A percentile compares a stretch with the other conserved stretches of the same genome.
Conservation (phyloP, 2,113 vertebrate genomes). For the Propithecus coquereli region DNA sequence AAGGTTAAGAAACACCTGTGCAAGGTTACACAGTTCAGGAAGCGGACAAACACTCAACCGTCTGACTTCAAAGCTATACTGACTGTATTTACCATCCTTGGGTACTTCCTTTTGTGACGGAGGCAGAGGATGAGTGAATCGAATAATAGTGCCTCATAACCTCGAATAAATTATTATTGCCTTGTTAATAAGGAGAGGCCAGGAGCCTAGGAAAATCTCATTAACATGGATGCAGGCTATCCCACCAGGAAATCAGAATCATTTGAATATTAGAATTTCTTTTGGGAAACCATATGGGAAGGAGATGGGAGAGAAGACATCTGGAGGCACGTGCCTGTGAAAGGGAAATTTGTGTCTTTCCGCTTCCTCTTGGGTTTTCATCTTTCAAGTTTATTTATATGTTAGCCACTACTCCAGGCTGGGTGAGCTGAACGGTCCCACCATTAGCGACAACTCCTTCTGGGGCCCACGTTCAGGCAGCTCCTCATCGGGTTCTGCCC, state of each 20-base stretch:
- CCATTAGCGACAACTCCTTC: not conserved
- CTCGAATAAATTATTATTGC: not conserved
- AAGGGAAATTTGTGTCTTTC: not conserved
- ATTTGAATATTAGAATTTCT: conserved; percentile 12
- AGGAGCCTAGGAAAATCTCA: not conserved
- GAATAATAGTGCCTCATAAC: not conserved
- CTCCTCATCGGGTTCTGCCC: not conserved
- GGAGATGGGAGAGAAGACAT: not conserved
- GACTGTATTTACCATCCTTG: not conserved
- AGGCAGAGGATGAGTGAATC: not conserved
- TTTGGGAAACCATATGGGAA: not conserved
- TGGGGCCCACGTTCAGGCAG: not conserved
- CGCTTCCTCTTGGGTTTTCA: not conserved
- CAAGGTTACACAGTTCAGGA: not conserved
- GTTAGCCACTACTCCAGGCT: not conserved
- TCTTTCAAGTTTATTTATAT: not conserved
- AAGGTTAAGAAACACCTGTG: not conserved
- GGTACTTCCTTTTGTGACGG: not conserved
- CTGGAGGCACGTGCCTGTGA: not conserved
- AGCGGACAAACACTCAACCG: not conserved
- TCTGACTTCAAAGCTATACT: not conserved
- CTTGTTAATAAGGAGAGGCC: not conserved
- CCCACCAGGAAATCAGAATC: not conserved
- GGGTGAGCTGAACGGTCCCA: not conserved
- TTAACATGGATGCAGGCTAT: not conserved